Base-by-base conservation (phyloP, 2,113 vertebrate species). In the Cepphus grylle region DNA sequence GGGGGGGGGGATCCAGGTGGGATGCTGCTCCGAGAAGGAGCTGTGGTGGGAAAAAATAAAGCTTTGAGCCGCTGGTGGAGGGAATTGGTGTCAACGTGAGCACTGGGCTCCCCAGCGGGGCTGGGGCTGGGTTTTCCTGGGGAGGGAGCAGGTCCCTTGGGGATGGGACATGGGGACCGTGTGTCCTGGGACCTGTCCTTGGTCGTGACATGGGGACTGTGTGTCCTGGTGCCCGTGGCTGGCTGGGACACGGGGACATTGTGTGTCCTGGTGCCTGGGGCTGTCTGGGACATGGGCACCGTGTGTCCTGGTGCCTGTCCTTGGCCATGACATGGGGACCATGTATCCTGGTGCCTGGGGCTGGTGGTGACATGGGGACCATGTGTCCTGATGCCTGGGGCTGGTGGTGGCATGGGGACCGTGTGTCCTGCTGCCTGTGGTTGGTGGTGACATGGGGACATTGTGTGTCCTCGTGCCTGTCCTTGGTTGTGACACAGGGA, bases 151-250 rank as follows among this genome's bases (percentile, higher is more conserved):
- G 36, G 36, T 49, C 12, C 30, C 65, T 66, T 70, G 34, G 26
- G 56, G n/a, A 12, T 67, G 71, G n/a, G 52, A 26, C 6, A 5
- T 3, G 27, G 27, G 38, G 14, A 49, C 27, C 3, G 5, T 4
- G 58, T 43, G 62, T 65, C 50, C 69, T 49, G 40, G 22, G 59
- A 38, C 49, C 55, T 66, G 32, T 2, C 17, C 30, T 40, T n/a
- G 29, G 21, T 5, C 0, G 0, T 38, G 85, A 53, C 17, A 3
- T 3, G 8, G 27, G 36, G 38, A 27, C 52, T 0, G 1, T 8
- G 25, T 42, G 38, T 55, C 52, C 62, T 36, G 49, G 26, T 38
- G 27, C 27, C 21, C 22, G 9, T 12, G 58, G 18, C 36, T 7
- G 45, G 45, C 11, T 42, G 40, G 11, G 42, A 66, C 40, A 22